Percentiles rank a stretch among this genome's conserved stretches.
These are phyloP conservation scores for Apteryx mantelli DNA, from an alignment of 2,113 vertebrate genomes.

Conservation along the genomic window DNA sequence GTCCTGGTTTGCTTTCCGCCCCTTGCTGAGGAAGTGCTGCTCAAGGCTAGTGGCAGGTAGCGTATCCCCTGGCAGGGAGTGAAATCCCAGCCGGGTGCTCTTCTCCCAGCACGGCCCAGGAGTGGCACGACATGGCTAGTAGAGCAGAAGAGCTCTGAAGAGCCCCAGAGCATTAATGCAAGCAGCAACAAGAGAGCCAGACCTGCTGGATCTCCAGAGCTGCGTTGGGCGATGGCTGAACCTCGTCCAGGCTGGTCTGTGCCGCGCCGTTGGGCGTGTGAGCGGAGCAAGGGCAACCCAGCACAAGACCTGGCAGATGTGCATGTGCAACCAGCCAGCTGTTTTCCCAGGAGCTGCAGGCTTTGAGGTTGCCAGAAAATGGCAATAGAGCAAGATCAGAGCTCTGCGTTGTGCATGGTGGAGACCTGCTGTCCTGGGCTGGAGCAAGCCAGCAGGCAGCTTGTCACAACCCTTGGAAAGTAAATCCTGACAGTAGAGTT, in stretches of 20 bases:
- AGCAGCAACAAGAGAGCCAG: neutral
- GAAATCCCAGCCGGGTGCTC: neutral
- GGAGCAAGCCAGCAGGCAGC: neutral
- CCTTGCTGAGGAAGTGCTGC: neutral
- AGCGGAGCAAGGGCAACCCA: neutral
- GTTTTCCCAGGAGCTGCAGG: neutral
- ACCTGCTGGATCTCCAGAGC: neutral
- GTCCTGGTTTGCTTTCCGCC: neutral
- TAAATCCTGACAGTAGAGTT: neutral
- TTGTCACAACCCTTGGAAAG: neutral
- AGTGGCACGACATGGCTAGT: neutral
- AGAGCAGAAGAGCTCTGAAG: neutral
- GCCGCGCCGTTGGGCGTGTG: rapidly evolving
- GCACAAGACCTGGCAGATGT: neutral
- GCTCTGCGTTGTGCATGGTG: neutral
- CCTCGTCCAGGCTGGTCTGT: neutral
- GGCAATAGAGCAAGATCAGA: neutral
- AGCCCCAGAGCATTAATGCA: neutral
- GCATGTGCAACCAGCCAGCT: neutral
- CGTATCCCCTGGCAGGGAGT: neutral
- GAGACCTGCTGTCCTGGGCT: neutral
- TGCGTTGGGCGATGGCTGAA: rapidly evolving
- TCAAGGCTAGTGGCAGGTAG: neutral
- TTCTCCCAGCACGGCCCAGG: neutral
- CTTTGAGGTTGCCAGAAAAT: neutral